Percentiles rank a stretch among this genome's conserved stretches.
Conservation (phyloP, 2,797 vertebrate species). For the Loris lydekkerianus region DNA sequence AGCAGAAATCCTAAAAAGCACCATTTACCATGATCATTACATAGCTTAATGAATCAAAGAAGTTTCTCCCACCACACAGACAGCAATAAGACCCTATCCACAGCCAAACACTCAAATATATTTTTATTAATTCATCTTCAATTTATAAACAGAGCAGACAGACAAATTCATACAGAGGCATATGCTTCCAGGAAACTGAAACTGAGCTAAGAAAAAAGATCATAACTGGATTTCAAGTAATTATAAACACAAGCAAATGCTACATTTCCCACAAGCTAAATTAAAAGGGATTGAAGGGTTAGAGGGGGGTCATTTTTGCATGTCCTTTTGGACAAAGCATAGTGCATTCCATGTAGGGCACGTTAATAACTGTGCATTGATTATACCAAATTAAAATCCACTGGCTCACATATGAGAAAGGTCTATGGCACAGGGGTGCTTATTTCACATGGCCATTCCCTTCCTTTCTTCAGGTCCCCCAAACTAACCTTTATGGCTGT, state of each 20-base stretch:
- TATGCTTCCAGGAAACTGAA: not conserved
- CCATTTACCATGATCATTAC: not conserved
- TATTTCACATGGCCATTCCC: not conserved
- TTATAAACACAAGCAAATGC: not conserved
- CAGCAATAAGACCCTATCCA: not conserved
- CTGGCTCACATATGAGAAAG: not conserved
- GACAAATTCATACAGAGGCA: not conserved
- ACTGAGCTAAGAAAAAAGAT: not conserved
- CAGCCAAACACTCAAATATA: not conserved
- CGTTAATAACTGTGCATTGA: not conserved
- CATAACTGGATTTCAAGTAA: not conserved
- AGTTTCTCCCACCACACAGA: not conserved
- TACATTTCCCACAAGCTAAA: slow-evolving; percentile 9
- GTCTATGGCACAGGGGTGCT: not conserved
- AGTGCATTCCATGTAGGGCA: not conserved
- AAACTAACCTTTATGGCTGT: not conserved
- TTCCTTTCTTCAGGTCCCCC: not conserved
- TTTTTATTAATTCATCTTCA: slow-evolving; percentile 24
- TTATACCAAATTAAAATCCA: slow-evolving; percentile 10
- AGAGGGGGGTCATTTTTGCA: not conserved
- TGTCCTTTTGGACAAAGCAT: not conserved
- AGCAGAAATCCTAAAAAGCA: slow-evolving; percentile 32
- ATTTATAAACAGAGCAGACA: not conserved
- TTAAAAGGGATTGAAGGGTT: not conserved
- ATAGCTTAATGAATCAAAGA: not conserved